phyloP scores from a whole-genome alignment of 2,113 vertebrate species.

The Neolamprologus variostigma region DNA sequence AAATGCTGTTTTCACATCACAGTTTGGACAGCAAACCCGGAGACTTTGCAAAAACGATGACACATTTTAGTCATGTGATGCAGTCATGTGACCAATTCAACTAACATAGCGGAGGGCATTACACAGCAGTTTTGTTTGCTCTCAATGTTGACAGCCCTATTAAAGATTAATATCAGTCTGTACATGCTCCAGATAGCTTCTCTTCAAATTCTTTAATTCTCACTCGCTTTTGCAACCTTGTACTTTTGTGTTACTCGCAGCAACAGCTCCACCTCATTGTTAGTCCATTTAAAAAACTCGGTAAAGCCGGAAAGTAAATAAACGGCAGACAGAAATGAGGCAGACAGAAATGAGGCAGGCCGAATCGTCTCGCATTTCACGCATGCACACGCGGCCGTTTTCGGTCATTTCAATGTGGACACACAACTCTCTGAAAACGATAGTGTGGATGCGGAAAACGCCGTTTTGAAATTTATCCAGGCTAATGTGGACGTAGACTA shows the following conservation, averaged over 20 bases:
- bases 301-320: neutral
- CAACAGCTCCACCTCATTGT: neutral
- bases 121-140: neutral
- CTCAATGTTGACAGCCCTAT: accelerated
- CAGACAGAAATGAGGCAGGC: neutral
- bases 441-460: accelerated
- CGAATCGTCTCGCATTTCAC: neutral
- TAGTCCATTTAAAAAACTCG: neutral
- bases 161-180: neutral
- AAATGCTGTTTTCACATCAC: accelerated
- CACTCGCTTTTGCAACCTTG: neutral
- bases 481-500: neutral
- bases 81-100: too few species aligned
- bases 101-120: neutral
- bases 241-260: neutral
- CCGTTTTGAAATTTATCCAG: neutral
- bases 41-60: accelerated
- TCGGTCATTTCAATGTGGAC: neutral
- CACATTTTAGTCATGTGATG: neutral
- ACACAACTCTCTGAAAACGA: neutral
- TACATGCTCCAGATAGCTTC: accelerated
- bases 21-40: accelerated
- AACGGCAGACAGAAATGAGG: neutral
- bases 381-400: neutral
- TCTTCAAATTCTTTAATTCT: neutral